Conservation (phyloP, 2,888 invertebrate genomes). For the Diarsia mendica region DNA sequence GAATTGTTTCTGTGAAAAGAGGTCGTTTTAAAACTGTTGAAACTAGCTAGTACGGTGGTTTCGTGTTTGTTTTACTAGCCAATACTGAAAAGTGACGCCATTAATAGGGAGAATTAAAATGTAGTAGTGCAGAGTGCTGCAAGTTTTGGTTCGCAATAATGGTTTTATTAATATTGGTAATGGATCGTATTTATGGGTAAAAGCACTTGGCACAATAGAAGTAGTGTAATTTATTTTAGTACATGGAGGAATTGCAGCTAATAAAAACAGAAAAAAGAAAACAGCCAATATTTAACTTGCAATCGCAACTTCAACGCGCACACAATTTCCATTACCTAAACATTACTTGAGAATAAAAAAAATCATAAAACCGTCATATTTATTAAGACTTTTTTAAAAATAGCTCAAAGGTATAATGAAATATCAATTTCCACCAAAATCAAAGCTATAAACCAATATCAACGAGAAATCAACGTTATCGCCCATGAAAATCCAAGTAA, state of each 20-base stretch:
- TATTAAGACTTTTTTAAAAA: conserved; percentile 19
- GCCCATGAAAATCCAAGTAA: conserved; percentile 59
- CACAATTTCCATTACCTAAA: background rate
- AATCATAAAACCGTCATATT: background rate
- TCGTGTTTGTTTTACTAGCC: conserved; percentile 32
- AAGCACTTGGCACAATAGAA: background rate
- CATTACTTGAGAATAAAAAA: background rate
- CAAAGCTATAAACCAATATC: conserved; percentile 48
- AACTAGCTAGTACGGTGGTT: conserved; percentile 27
- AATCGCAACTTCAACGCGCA: background rate
- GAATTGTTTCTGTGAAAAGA: conserved; percentile 53
- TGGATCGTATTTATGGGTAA: background rate
- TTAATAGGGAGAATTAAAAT: conserved; percentile 26
- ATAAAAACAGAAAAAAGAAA: no score
- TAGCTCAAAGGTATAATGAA: conserved; percentile 35
- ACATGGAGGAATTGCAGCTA: no score
- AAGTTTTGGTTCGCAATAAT: conserved; percentile 7
- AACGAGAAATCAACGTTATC: conserved; percentile 46
- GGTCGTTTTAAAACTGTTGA: conserved; percentile 46
- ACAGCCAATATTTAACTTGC: background rate
- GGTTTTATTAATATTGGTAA: background rate
- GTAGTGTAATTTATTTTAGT: background rate
- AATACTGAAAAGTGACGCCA: conserved; percentile 20
- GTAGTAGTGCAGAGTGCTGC: background rate
- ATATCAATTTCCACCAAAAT: conserved; percentile 47